Evolutionary conservation across 2,797 vertebrate species (phyloP), one percentile per base, ranked within the genome.

Genomic region (Alfaro cultratus): DNA sequence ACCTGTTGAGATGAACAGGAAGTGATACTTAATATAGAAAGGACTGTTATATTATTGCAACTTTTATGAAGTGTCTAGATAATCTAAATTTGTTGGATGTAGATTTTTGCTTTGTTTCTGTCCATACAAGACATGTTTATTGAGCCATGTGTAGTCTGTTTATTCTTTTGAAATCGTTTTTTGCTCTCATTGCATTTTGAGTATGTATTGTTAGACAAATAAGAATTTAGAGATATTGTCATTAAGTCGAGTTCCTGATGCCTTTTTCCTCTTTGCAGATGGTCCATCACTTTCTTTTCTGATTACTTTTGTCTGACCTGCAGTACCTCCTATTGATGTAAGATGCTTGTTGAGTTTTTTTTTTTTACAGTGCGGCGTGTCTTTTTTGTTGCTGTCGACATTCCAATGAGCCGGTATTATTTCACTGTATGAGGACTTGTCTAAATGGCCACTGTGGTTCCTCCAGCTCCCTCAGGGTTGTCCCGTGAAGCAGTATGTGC

Each of bases 301-400:
- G 0, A 84, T 88, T 80, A 70, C 80, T 77, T 45, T 74, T 73
- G 83, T 41, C 9, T 88, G 76, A 87, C 81, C 41, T 80, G 51
- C 85, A 71, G 77, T 86, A 46, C 64, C 79, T 87, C 85, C 88
- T 73, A 85, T 84, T 92, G 81, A 80, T 85, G 85, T 92, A 83
- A 88, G 77, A 85, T 73, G 57, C 82, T 92, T 86, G 49, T 45
- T 71, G 8, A n/a, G 91, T 53, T 80, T 91, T 83, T 86, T 90
- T 87, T 87, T 87, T 86, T 41, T 10, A 68, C 71, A 81, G 83
- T 87, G 57, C 70, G 84, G 41, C 26, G 29, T 12, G 34, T 68
- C 3, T 82, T 79, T 93, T 88, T 75, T 91, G 84, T 91, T 89
- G 79, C 87, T 83, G 83, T 94, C 76, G 75, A 93, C 93, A 94